A percentile compares a stretch with the other conserved stretches of the same genome.
phyloP scores from a whole-genome alignment of 2,113 vertebrate species.

The Erythrolamprus reginae region DNA sequence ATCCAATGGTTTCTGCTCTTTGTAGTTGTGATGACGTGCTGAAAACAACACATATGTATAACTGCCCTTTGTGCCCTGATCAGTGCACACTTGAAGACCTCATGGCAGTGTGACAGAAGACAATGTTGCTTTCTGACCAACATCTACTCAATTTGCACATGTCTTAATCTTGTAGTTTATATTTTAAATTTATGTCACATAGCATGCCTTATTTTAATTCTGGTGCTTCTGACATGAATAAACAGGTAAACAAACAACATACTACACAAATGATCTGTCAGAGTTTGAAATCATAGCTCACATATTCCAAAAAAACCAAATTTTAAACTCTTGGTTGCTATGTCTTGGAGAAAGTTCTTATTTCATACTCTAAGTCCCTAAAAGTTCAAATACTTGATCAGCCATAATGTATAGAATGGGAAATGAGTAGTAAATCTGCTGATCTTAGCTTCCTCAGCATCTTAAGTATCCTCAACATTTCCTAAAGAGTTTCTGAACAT shows the following conservation, averaged over 20 bases:
- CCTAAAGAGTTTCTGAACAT: neutral
- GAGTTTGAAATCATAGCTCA: neutral
- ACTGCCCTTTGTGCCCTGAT: neutral
- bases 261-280: neutral
- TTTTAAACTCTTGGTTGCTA: neutral
- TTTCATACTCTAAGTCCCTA: neutral
- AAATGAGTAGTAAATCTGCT: neutral
- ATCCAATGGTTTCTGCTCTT: neutral
- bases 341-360: neutral
- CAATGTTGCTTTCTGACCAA: neutral
- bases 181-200: neutral
- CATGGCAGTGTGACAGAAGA: neutral
- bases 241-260: neutral
- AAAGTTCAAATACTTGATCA: neutral
- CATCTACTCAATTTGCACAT: neutral
- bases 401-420: neutral
- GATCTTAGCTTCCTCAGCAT: neutral
- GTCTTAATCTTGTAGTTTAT: neutral
- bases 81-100: neutral
- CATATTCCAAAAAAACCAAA: neutral
- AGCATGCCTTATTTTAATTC: neutral
- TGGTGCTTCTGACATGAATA: neutral
- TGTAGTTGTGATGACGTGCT: neutral
- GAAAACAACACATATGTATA: neutral
- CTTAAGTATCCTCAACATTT: neutral